Base-by-base conservation (phyloP, 1,140 invertebrate genomes). In the Pararge aegeria region DNA sequence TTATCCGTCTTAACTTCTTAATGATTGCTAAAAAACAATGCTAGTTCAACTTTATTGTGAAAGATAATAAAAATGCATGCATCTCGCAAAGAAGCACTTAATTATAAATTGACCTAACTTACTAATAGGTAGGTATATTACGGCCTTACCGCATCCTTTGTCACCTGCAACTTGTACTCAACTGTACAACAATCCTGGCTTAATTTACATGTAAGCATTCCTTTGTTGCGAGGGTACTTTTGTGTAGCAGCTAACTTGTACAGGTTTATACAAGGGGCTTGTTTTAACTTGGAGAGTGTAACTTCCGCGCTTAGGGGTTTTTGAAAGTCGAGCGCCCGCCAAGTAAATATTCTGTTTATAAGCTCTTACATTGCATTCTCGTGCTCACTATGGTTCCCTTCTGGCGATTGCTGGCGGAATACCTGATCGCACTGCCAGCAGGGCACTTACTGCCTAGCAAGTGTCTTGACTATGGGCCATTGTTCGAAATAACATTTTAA, bases 131-230 rank as follows among this genome's bases (percentile, higher is more conserved):
- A 12, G 20, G 27, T 44, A 13, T 48, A 56, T 48, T 30, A 34
- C 18, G 48, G 21, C 16, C 20, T 53, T 30, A n/a, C 42, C 2
- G 24, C 18, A 27, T 13, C 40, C 20, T 57, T 57, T 40, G 46
- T 38, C 46, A 48, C 37, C 44, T 21, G 16, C 46, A 50, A 27
- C 34, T 29, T 50, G 37, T 30, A 57, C 16, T 50, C 37, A 49
- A 50, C 46, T 18, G 20, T 37, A 58, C 55, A 50, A 58, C 55
- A 58, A 49, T 38, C 46, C 48, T 15, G 16, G 42, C 46, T 29
- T 40, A 34, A 20, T 54, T 42, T 20, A 53, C 15, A 7, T 19
- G 30, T 16, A 49, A 49, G 27, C 6, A 49, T 27, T 13, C 46
- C 27, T 29, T 24, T 49, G 21, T 27, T 24, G 21, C 12, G 18